Percentiles rank a stretch among this genome's conserved stretches.
phyloP scores from a whole-genome alignment of 1,140 invertebrate genomes.

The Pseudomyrmex pallidus region DNA sequence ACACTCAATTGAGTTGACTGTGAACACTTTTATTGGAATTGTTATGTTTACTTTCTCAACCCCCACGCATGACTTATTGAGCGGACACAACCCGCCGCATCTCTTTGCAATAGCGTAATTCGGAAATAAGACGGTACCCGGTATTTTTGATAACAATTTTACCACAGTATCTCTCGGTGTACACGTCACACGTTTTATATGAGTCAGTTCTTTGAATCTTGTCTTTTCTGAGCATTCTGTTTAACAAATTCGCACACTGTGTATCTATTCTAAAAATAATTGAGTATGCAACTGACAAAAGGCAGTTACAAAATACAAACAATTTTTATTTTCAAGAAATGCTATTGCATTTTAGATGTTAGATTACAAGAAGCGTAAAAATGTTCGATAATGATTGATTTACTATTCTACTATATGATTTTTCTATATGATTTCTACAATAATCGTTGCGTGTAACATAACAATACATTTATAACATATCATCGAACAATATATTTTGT shows the following conservation, averaged over 20 bases:
- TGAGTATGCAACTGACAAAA: no score
- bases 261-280: not conserved
- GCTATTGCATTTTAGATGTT: no score
- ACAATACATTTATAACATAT: no score
- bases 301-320: not conserved
- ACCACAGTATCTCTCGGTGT: constrained; percentile 46
- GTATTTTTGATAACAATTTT: constrained; percentile 25
- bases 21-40: constrained; percentile 8
- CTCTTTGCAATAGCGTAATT: constrained; percentile 46
- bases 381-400: no score
- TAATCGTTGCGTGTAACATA: no score
- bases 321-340: not conserved
- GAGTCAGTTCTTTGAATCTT: not conserved
- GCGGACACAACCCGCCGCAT: constrained; percentile 57
- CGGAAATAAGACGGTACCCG: constrained; percentile 56
- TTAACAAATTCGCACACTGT: constrained; percentile 8
- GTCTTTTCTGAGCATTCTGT: constrained; percentile 40
- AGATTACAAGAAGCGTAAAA: no score
- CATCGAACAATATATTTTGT: no score
- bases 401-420: no score
- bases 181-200: constrained; percentile 49
- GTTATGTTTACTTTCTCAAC: not conserved
- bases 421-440: no score
- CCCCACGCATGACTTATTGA: constrained; percentile 52
- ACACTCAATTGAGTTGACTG: not conserved